These are phyloP conservation scores for Oncorhynchus tshawytscha DNA, from an alignment of 2,113 vertebrate genomes.

Conservation along the genomic window DNA sequence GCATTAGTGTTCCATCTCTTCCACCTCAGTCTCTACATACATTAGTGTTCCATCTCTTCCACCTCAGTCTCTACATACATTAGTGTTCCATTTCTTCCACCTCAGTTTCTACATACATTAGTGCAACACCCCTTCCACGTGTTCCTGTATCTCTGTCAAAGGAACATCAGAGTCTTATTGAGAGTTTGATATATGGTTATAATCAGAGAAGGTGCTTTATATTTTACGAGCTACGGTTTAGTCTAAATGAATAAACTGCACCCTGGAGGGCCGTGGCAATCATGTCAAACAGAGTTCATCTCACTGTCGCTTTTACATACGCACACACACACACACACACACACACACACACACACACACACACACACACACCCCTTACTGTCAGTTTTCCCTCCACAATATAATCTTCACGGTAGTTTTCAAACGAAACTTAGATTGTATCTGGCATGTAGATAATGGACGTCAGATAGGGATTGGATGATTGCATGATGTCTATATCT, in stretches of 20 bases:
- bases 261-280: background rate
- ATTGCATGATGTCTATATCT: background rate
- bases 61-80: too few relatives aligned
- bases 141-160: background rate
- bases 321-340: too few relatives aligned
- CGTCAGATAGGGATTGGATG: background rate
- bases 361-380: too few relatives aligned
- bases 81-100: too few relatives aligned
- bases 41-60: too few relatives aligned
- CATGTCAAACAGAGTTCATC: background rate
- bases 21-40: too few relatives aligned
- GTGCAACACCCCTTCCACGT: background rate
- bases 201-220: conserved; percentile 2
- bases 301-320: background rate
- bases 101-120: background rate
- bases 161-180: background rate
- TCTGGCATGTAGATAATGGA: background rate
- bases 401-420: background rate
- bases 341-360: too few relatives aligned
- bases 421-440: background rate
- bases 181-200: background rate
- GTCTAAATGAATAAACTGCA: background rate
- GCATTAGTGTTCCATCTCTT: too few relatives aligned
- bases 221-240: background rate
- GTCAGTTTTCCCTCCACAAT: background rate